Base-by-base conservation (phyloP, 2,797 vertebrate species). In the Pelodytes ibericus region DNA sequence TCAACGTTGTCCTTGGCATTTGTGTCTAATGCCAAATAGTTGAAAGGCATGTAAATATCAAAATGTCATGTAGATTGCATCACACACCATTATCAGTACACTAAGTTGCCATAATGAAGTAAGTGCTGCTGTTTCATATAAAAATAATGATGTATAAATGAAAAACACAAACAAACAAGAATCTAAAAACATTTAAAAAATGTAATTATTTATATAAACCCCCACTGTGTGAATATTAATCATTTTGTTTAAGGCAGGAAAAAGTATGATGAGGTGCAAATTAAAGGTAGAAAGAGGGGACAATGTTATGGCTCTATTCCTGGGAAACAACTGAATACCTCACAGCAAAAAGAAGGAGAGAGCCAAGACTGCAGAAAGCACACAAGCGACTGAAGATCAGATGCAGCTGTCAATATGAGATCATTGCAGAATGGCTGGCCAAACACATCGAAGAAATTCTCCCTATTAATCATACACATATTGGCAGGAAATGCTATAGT, bases 331-430 rank as follows among this genome's bases (percentile, higher is more conserved):
- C 64, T 81, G 51, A 75, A 83, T 83, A 64, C 13, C 67, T 57
- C 36, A 53, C 31, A 70, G 71, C 71, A 84, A 82, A 84, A 83
- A 78, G 56, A 61, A 84, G 75, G 82, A 25, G 58, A 41, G 29
- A 30, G 82, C 70, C 78, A 88, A 79, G 18, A 77, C 27, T 82
- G 75, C 41, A 80, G 77, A 80, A 83, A 85, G 84, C 68, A 62
- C 16, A 80, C 16, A 84, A 83, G 71, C 81, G 77, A 84, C 41
- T 75, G 80, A 77, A 80, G 85, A 90, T 88, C 82, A 86, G 73
- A 80, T 71, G 82, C 84, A 89, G 83, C 84, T 88, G 82, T 83
- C 80, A 80, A 53, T 47, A 63, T 86, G 81, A 87, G 79, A 80
- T 81, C 83, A 85, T 9, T 80, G 79, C 16, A 61, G 59, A 79